Percentiles rank a stretch among this genome's conserved stretches.
These are phyloP conservation scores for Cariama cristata DNA, from an alignment of 2,113 vertebrate genomes.

Conservation along the genomic window DNA sequence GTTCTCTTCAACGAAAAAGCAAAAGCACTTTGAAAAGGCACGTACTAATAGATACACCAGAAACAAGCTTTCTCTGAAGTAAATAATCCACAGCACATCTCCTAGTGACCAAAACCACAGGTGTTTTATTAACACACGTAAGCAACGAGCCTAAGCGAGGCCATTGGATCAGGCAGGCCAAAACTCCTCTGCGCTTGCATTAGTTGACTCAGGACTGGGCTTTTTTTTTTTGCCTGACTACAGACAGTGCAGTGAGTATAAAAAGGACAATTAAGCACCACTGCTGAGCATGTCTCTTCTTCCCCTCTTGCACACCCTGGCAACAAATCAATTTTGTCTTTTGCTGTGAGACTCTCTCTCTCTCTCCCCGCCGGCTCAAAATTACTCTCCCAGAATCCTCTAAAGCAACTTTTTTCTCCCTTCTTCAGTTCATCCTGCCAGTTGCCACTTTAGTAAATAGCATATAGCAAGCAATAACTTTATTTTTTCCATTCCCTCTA, in stretches of 20 bases:
- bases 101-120: background rate
- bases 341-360: constrained; percentile 7
- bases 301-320: constrained; percentile 24
- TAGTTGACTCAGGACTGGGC: background rate
- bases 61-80: background rate
- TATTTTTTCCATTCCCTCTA: constrained; percentile 39
- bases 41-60: background rate
- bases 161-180: background rate
- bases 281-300: constrained; percentile 30
- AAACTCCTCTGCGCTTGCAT: background rate
- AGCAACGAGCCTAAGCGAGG: background rate
- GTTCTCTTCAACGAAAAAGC: background rate
- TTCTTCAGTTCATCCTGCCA: constrained; percentile 16
- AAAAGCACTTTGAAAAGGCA: background rate
- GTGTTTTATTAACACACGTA: background rate
- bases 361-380: background rate
- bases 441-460: constrained; percentile 36
- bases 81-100: background rate
- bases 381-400: constrained; percentile 43
- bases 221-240: background rate
- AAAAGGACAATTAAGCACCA: constrained; percentile 23
- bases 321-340: constrained; percentile 52
- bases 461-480: constrained; percentile 35
- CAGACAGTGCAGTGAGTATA: background rate
- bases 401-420: background rate